These are phyloP conservation scores for Muscicapa adusta DNA, from an alignment of 2,113 vertebrate genomes.

Conservation along the genomic window DNA sequence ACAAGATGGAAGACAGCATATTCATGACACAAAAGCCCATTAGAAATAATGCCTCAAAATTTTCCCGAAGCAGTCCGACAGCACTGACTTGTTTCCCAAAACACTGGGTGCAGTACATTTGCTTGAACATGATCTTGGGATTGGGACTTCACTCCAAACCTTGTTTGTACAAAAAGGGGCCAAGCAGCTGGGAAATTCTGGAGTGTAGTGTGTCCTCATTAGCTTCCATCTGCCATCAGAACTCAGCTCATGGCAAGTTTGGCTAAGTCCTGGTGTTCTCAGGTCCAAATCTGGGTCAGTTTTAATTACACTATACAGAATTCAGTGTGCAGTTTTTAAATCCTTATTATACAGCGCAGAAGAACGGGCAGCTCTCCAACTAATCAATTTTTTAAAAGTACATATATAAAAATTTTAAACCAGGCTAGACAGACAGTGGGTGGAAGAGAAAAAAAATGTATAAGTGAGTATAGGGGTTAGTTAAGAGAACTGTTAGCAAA, in stretches of 20 bases:
- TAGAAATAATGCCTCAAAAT: slow-evolving; percentile 38
- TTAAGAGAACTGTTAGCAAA: slow-evolving; percentile 79
- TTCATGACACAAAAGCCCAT: slow-evolving; percentile 5
- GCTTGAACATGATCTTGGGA: slow-evolving; percentile 76
- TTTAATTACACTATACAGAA: slow-evolving; percentile 83
- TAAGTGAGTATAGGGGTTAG: slow-evolving; percentile 75
- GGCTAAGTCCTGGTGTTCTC: slow-evolving; percentile 80
- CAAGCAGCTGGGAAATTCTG: slow-evolving; percentile 84
- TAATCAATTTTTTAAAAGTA: slow-evolving; percentile 86
- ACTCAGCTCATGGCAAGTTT: slow-evolving; percentile 83
- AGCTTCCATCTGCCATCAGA: slow-evolving; percentile 82
- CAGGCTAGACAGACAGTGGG: slow-evolving; percentile 77
- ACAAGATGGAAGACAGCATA: not conserved
- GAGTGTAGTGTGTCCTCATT: slow-evolving; percentile 81
- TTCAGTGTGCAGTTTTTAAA: slow-evolving; percentile 77
- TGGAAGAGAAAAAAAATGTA: slow-evolving; percentile 63
- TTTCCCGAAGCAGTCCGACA: slow-evolving; percentile 57
- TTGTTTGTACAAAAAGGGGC: slow-evolving; percentile 81
- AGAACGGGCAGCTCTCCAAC: slow-evolving; percentile 78
- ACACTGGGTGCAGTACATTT: slow-evolving; percentile 73
- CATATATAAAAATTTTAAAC: slow-evolving; percentile 84
- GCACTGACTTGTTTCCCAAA: slow-evolving; percentile 67
- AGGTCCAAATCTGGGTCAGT: slow-evolving; percentile 84
- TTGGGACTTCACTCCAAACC: slow-evolving; percentile 79
- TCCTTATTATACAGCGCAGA: slow-evolving; percentile 79